Conservation (phyloP, 2,797 vertebrate genomes). For the Buphagus erythrorhynchus region DNA sequence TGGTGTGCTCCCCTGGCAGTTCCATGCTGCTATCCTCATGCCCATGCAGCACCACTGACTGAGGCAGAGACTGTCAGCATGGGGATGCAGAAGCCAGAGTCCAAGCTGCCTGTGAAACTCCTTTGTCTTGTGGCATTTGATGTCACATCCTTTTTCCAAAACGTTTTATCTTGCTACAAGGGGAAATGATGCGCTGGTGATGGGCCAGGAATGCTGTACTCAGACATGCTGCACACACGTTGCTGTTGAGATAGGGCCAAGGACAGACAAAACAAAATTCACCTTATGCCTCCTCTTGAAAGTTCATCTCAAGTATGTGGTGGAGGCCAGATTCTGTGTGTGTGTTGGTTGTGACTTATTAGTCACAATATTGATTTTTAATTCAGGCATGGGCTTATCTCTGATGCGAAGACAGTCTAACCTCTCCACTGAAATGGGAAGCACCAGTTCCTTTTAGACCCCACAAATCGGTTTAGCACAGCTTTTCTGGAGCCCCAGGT, state of each 20-base stretch:
- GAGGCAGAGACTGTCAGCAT: too few species aligned
- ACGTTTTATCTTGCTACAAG: not conserved
- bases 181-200: rapidly evolving
- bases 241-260: not conserved
- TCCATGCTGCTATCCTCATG: too few species aligned
- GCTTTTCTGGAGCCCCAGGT: not conserved
- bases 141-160: not conserved
- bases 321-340: not conserved
- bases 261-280: not conserved
- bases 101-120: not conserved
- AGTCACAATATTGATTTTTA: not conserved
- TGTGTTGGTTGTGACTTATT: not conserved
- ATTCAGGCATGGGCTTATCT: not conserved
- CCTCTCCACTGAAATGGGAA: not conserved
- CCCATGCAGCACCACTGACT: too few species aligned
- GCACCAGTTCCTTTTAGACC: not conserved
- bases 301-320: not conserved
- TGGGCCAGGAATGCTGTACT: not conserved
- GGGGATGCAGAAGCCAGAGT: not conserved
- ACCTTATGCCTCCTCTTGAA: not conserved
- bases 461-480: not conserved
- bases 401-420: not conserved
- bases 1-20: too few species aligned
- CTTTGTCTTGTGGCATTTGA: not conserved
- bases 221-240: rapidly evolving